Conservation (phyloP, 1,140 invertebrate genomes). For the Cylas formicarius region DNA sequence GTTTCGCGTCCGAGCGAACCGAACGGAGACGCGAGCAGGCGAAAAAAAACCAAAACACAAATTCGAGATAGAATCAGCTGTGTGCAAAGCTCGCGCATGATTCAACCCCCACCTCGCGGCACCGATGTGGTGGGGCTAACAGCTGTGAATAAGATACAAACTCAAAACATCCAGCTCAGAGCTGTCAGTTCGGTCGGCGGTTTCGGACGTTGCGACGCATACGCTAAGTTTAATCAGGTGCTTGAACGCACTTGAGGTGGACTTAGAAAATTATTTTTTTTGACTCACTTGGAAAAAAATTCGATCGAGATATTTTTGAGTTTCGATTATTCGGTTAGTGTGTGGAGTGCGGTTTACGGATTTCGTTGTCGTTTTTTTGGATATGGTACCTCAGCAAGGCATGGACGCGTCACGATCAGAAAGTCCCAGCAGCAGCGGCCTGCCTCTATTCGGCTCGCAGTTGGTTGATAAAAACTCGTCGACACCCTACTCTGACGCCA, state of each 20-base stretch:
- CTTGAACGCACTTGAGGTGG: constrained; percentile 30
- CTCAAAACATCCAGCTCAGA: constrained; percentile 34
- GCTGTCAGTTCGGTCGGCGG: constrained; percentile 32
- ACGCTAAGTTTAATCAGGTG: constrained; percentile 34
- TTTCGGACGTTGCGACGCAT: constrained; percentile 18
- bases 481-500: constrained; percentile 94
- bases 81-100: constrained; percentile 25
- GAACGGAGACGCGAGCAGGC: too few relatives aligned
- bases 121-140: constrained; percentile 27
- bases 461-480: constrained; percentile 81
- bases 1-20: too few relatives aligned
- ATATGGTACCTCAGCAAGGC: constrained; percentile 56
- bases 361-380: constrained; percentile 17
- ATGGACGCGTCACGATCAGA: constrained; percentile 43
- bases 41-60: too few relatives aligned
- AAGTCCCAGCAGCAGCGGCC: constrained; percentile 43
- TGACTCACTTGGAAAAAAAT: constrained; percentile 8
- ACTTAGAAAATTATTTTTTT: constrained; percentile 28
- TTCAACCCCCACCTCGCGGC: constrained; percentile 19
- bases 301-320: too few relatives aligned
- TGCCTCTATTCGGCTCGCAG: constrained; percentile 72
- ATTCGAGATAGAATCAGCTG: constrained; percentile 24
- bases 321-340: constrained; percentile 1
- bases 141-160: constrained; percentile 39
- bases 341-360: constrained; percentile 12